Percentiles rank a stretch among this genome's conserved stretches.
Evolutionary conservation across 2,113 vertebrate species (phyloP).

Genomic region (Heteronetta atricapilla): DNA sequence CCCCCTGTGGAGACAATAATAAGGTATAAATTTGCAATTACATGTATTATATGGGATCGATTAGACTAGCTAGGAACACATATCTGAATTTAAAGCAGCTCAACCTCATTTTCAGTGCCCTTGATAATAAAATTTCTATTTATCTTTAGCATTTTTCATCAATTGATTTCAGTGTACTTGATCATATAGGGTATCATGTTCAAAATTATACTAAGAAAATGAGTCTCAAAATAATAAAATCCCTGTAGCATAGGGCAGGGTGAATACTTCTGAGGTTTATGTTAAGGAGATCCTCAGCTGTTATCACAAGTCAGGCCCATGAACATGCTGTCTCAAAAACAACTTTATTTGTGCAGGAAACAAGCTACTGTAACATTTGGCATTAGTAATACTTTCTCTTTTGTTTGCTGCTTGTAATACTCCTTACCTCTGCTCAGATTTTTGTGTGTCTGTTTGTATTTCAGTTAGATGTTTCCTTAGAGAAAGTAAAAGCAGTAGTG

Average conservation of each 20-base stretch:
- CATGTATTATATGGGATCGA: constrained; percentile 65
- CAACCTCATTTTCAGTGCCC: constrained; percentile 28
- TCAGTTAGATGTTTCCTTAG: not conserved
- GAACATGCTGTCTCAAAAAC: not conserved
- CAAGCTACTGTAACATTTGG: not conserved
- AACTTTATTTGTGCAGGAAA: not conserved
- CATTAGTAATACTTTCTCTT: not conserved
- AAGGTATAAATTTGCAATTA: constrained; percentile 68
- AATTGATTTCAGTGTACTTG: not conserved
- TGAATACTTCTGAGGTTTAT: not conserved
- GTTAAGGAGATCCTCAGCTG: not conserved
- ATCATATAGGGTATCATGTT: constrained; percentile 57
- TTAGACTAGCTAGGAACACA: constrained; percentile 39
- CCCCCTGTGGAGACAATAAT: constrained; percentile 66
- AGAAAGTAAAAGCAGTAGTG: not conserved
- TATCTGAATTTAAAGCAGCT: constrained; percentile 72
- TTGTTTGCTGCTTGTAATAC: not conserved
- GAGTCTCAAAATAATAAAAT: constrained; percentile 32
- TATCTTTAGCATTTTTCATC: constrained; percentile 22
- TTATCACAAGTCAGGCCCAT: not conserved
- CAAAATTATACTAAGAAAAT: constrained; percentile 44
- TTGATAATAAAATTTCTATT: constrained; percentile 28
- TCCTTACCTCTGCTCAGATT: not conserved
- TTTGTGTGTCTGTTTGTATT: not conserved
- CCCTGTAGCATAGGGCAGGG: not conserved